These are phyloP conservation scores for Heliconius hermathena DNA, from an alignment of 1,140 invertebrate species.

Conservation along the genomic window DNA sequence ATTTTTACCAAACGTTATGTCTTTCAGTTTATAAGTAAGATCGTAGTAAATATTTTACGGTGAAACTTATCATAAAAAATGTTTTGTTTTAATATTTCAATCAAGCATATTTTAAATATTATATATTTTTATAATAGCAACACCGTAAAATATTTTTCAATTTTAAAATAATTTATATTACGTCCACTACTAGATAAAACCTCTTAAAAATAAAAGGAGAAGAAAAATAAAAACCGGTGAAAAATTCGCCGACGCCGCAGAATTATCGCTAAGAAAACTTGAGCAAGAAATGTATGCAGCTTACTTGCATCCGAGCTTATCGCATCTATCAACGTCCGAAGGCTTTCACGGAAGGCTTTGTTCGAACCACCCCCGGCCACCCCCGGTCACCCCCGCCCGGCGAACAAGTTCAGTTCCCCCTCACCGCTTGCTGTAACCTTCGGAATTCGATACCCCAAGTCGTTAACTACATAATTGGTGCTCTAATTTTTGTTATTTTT, in stretches of 20 bases:
- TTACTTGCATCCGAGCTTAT: slow-evolving; percentile 80
- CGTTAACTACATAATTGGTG: slow-evolving; percentile 39
- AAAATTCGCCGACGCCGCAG: slow-evolving; percentile 45
- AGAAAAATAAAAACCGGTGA: slow-evolving; percentile 25
- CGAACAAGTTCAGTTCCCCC: slow-evolving; percentile 70
- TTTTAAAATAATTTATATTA: background rate
- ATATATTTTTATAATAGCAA: background rate
- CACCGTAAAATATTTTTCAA: background rate
- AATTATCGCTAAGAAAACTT: slow-evolving; percentile 63
- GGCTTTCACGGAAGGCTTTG: slow-evolving; percentile 80
- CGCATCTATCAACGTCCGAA: slow-evolving; percentile 81
- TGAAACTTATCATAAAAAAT: background rate
- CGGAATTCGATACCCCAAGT: slow-evolving; percentile 41
- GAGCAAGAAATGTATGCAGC: slow-evolving; percentile 76
- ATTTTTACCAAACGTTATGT: slow-evolving; percentile 17
- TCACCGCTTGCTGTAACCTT: slow-evolving; percentile 43
- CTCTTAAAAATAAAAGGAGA: slow-evolving; percentile 1
- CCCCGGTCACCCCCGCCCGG: slow-evolving; percentile 46
- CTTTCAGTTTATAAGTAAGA: background rate
- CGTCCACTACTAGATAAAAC: background rate
- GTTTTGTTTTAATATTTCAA: background rate
- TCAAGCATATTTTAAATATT: background rate
- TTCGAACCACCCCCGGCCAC: slow-evolving; percentile 53
- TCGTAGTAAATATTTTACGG: background rate
- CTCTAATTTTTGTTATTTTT: slow-evolving; percentile 25